Conservation (phyloP, 30 jellyfish, hydroid and myxozoan genomes). For the Sanderia malayensis region DNA sequence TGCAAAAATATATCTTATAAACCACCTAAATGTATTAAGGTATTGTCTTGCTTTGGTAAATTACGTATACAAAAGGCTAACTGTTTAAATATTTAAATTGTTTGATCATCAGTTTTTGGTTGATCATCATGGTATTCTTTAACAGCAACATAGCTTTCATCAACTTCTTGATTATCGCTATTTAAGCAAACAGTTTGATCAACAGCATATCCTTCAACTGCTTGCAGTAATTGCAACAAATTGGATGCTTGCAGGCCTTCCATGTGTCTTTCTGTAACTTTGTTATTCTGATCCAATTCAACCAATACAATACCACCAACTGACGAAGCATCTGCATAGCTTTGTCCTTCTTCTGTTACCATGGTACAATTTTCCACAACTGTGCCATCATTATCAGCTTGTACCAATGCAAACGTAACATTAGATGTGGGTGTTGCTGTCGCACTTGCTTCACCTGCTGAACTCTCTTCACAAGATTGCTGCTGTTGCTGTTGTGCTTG, state of each 20-base stretch:
- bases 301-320: conserved; percentile 61
- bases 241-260: conserved; percentile 66
- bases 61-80: too few relatives aligned
- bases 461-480: not conserved
- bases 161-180: not conserved
- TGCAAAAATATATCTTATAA: too few relatives aligned
- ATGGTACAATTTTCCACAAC: conserved; percentile 30
- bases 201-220: conserved; percentile 58
- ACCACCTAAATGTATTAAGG: too few relatives aligned
- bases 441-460: conserved; percentile 1
- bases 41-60: too few relatives aligned
- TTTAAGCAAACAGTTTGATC: conserved; percentile 16
- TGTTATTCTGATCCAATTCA: conserved; percentile 52
- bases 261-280: conserved; percentile 56
- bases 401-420: conserved; percentile 50
- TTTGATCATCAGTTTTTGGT: too few relatives aligned
- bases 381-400: conserved; percentile 44
- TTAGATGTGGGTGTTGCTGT: conserved; percentile 8
- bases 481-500: conserved; percentile 14
- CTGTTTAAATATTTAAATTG: too few relatives aligned
- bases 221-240: conserved; percentile 49
- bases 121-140: not conserved
- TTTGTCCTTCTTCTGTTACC: conserved; percentile 28
- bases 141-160: not conserved
- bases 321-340: conserved; percentile 27